Evolutionary conservation across 2,113 vertebrate species (phyloP).

Genomic region (Calyptommatus sinebrachiatus): DNA sequence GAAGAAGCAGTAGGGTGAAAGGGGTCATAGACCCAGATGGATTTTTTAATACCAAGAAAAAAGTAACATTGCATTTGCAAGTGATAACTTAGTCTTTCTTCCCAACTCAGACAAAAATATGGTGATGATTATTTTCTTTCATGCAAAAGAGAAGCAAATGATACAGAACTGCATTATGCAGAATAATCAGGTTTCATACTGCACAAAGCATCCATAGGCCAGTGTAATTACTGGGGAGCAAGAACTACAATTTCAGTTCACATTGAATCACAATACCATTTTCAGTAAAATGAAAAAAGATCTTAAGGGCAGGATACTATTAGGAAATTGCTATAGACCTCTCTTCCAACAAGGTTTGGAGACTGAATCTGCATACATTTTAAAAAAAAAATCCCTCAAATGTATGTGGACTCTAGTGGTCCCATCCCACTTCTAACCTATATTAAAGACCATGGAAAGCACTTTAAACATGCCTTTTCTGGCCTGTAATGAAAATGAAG

Average conservation of each 20-base stretch:
- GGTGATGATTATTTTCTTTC: constrained; percentile 65
- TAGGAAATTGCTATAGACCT: constrained; percentile 53
- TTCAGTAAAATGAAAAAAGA: constrained; percentile 68
- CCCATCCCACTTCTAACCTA: no score
- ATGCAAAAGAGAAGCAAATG: constrained; percentile 78
- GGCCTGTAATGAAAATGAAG: no score
- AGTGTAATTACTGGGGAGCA: constrained; percentile 83
- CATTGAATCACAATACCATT: constrained; percentile 80
- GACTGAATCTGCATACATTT: not conserved
- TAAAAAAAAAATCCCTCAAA: no score
- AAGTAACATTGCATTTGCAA: constrained; percentile 78
- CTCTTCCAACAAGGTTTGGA: constrained; percentile 52
- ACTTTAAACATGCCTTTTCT: no score
- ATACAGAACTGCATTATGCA: constrained; percentile 81
- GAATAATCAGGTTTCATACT: constrained; percentile 77
- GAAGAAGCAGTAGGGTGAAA: constrained; percentile 76
- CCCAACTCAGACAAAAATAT: constrained; percentile 78
- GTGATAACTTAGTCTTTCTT: constrained; percentile 82
- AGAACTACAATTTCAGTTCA: constrained; percentile 81
- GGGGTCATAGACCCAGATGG: constrained; percentile 78
- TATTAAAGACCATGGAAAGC: no score
- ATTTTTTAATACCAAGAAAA: constrained; percentile 80
- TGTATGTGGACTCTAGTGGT: no score
- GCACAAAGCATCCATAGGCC: constrained; percentile 78
- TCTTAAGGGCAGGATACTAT: constrained; percentile 55